phyloP scores from a whole-genome alignment of 2,888 invertebrate genomes.

The Digitonthophagus gazella region DNA sequence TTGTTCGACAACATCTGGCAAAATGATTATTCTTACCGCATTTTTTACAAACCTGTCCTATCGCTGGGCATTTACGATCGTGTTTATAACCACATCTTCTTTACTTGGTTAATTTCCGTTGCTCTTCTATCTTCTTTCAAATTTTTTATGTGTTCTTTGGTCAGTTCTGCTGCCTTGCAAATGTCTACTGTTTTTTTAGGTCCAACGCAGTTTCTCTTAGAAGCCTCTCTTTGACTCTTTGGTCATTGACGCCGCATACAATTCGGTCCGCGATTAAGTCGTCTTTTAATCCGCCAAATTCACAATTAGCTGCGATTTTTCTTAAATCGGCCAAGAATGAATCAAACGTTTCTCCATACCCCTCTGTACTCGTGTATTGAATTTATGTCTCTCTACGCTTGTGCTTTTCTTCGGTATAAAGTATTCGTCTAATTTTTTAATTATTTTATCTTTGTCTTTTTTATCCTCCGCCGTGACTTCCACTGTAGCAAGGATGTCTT shows the following conservation, averaged over 20 bases:
- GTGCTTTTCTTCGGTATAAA: conserved; percentile 15
- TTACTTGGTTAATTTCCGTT: too few relatives aligned
- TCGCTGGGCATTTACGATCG: conserved; percentile 10
- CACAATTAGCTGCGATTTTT: conserved; percentile 17
- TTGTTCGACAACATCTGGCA: conserved; percentile 15
- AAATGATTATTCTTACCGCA: conserved; percentile 18
- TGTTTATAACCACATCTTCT: conserved; percentile 9
- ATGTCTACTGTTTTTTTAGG: conserved; percentile 18
- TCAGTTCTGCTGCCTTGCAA: conserved; percentile 20
- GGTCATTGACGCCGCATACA: too few relatives aligned
- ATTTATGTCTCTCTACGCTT: conserved; percentile 13
- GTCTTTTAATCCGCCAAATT: conserved; percentile 12
- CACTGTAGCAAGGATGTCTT: not conserved
- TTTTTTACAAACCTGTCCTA: conserved; percentile 7
- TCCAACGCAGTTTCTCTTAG: conserved; percentile 7
- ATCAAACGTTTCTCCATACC: conserved; percentile 1
- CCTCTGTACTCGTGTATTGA: conserved; percentile 5
- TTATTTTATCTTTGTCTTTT: not conserved
- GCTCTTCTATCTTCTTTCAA: not conserved
- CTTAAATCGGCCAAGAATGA: conserved; percentile 15
- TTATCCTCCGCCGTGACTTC: not conserved
- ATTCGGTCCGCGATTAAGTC: conserved; percentile 18
- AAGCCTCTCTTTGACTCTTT: conserved; percentile 13
- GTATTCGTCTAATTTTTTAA: not conserved
- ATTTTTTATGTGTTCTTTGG: conserved; percentile 4